Base-by-base conservation (phyloP, 2,797 vertebrate species). In the Synanceia verrucosa region DNA sequence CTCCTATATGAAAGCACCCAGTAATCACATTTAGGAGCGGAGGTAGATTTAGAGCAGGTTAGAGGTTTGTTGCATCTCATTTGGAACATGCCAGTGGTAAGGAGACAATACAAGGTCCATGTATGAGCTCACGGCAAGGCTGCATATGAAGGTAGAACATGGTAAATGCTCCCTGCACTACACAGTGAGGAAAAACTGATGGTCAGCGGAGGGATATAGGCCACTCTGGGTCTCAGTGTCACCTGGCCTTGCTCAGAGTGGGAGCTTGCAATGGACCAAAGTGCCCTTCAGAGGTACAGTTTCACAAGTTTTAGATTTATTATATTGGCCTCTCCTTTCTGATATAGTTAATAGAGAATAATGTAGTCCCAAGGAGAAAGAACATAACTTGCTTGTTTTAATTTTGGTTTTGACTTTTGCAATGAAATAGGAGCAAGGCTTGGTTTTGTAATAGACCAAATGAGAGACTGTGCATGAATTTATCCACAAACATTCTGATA, bases 181-280 rank as follows among this genome's bases (percentile, higher is more conserved):
- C 63, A 51, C 24, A 36, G 55, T 19, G 44, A 76, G 59, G 78
- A 50, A 31, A 70, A 81, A 73, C 64, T 58, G 70, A 71, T 65
- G 59, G 39, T 53, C 57, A 58, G 63, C 10, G 18, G 33, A 65
- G 59, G 56, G 72, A 76, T 43, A 14, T 34, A 47, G 28, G 76
- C 57, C 33, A 39, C 24, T 34, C 65, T 48, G 47, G 33, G 78
- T 76, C 14, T 46, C 19, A 50, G 13, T 21, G 19, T 61, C 67
- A 79, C 58, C 62, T 48, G 41, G 19, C 58, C 65, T 26, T 76
- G 73, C 67, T 84, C 75, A 60, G 48, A 43, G 47, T 6, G 33
- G 67, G 56, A 78, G 79, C 71, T 77, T 83, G 46, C 86, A 61
- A 23, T 53, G 83, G 86, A 91, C 88, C 89, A 91, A 90, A 89